Evolutionary conservation across 2,113 vertebrate genomes (phyloP).

Genomic region (Gymnocephalus cernua): DNA sequence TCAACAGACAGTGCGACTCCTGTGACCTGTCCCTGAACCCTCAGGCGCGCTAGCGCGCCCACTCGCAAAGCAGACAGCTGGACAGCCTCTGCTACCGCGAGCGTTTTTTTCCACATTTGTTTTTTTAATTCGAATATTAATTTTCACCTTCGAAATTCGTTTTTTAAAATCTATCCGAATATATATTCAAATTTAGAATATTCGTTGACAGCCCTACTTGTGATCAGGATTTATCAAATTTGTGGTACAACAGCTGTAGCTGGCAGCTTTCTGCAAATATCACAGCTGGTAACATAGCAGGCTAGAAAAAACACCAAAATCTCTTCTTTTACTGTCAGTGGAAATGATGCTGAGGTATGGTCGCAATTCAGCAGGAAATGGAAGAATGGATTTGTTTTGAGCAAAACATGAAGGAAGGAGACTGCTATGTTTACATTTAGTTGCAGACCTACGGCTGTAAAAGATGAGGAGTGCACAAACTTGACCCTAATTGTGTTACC

Average conservation of each 20-base stretch:
- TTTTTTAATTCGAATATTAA: too few relatives aligned
- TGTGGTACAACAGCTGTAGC: not conserved
- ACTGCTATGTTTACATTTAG: not conserved
- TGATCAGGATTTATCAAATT: slow-evolving; percentile 29
- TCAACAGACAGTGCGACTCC: too few relatives aligned
- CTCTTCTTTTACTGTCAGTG: not conserved
- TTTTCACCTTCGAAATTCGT: too few relatives aligned
- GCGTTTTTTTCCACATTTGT: too few relatives aligned
- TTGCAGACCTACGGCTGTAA: not conserved
- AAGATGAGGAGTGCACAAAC: not conserved
- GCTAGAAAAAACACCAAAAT: not conserved
- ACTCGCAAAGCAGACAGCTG: too few relatives aligned
- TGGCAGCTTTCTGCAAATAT: slow-evolving; percentile 23
- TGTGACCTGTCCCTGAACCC: too few relatives aligned
- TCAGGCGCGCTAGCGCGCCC: too few relatives aligned
- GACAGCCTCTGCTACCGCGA: too few relatives aligned
- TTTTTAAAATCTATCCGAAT: too few relatives aligned
- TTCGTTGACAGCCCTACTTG: too few relatives aligned
- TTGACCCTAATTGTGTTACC: not conserved
- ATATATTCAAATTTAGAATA: too few relatives aligned
- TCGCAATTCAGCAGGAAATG: not conserved
- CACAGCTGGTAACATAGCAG: slow-evolving; percentile 11
- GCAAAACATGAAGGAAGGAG: not conserved
- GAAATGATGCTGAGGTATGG: not conserved
- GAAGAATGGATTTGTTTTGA: not conserved